Evolutionary conservation across 2,888 invertebrate genomes (phyloP), one percentile per base, ranked within the genome.

Genomic region (Corbicula japonica): DNA sequence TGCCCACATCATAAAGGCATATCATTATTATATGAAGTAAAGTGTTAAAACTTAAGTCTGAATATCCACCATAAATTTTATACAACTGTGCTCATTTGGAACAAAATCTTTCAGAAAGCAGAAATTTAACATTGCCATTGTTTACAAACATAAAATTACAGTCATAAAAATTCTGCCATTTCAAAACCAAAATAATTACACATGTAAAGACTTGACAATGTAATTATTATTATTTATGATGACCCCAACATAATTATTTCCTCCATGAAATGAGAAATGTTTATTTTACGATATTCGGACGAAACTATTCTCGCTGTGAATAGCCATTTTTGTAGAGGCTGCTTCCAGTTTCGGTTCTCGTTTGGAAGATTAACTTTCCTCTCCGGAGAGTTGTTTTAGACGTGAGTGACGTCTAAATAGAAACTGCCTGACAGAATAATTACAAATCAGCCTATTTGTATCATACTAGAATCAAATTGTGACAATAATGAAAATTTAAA

Each of bases 381-480:
- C 79, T 62, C 74, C 18, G 18, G 79, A 63, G 79, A 79, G 44
- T 61, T 54, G 74, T 75, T 72, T 65, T 34, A 60, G 26, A 34
- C 63, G 54, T 74, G 70, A 75, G 60, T 79, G 79, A 75, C 74
- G 71, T 52, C 60, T 71, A 76, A 63, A 71, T 50, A 44, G 44
- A 61, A 71, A 26, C 34, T 21, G 46, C 32, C 70, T 66, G 79
- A 79, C 79, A 79, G 71, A 61, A 38, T 70, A 56, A 79, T 79
- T 75, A 79, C 52, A 52, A 34, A 56, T 38, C 52, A 28, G 35
- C 38, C 52, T 52, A 30, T 66, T 35, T 28, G 21, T n/a, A 52
- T 30, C 12, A 18, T 54, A 52, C 52, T 38, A 26, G 50, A 8
- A 65, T 26, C 35, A 41, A 66, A 38, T 66, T 35, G 52, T 50